A percentile compares a stretch with the other conserved stretches of the same genome.
phyloP scores from a whole-genome alignment of 2,113 vertebrate species.

The Macquaria australasica region DNA sequence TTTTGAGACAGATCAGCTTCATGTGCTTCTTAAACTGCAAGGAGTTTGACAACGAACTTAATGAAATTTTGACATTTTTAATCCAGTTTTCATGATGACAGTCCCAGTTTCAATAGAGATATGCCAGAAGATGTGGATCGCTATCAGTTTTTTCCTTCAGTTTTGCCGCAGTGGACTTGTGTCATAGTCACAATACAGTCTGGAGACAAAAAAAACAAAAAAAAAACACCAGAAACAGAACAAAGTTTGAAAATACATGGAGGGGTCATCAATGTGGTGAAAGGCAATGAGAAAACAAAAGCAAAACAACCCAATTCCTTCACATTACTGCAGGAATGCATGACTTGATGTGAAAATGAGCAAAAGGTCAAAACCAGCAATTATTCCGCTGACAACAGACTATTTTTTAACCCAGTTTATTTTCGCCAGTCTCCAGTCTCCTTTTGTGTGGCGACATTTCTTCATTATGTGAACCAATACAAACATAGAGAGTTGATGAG shows the following conservation, averaged over 20 bases:
- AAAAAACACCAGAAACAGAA: neutral
- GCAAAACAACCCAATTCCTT: slow-evolving; percentile 64
- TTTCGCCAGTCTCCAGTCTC: slow-evolving; percentile 20
- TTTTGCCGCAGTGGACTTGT: neutral
- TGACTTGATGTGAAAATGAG: slow-evolving; percentile 47
- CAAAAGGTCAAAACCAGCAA: slow-evolving; percentile 62
- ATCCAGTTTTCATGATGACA: slow-evolving; percentile 16
- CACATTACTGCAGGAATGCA: slow-evolving; percentile 53
- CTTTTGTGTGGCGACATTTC: slow-evolving; percentile 37
- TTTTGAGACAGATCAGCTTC: slow-evolving; percentile 31
- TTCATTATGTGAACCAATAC: slow-evolving; percentile 36
- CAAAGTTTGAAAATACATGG: neutral
- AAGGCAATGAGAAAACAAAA: slow-evolving; percentile 53
- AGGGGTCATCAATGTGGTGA: slow-evolving; percentile 40
- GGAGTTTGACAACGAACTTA: neutral
- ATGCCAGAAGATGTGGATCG: neutral
- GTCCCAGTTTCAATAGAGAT: neutral
- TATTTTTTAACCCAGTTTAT: slow-evolving; percentile 12
- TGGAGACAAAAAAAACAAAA: slow-evolving; percentile 14
- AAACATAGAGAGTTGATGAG: slow-evolving; percentile 49
- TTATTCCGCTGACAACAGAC: slow-evolving; percentile 20
- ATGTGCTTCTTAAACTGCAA: neutral
- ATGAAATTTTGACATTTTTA: slow-evolving; percentile 6
- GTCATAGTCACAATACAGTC: slow-evolving; percentile 40
- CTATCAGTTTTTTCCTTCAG: neutral